Base-by-base conservation (phyloP, 2,797 vertebrate species). In the Cuniculus paca region DNA sequence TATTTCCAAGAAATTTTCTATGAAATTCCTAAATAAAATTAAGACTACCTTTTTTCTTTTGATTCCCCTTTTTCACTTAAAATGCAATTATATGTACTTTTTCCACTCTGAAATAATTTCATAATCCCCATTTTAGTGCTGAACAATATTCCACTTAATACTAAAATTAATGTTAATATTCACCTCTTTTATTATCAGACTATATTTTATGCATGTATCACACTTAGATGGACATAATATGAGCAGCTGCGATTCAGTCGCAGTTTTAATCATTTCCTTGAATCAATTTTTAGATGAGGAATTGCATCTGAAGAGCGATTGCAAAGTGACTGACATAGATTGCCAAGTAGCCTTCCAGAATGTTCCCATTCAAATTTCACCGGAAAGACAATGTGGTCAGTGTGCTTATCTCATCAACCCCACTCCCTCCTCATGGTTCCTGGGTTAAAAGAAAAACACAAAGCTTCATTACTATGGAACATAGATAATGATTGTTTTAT, bases 211-310 rank as follows among this genome's bases (percentile, higher is more conserved):
- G 50, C 50, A 56, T 81, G 94, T 70, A 58, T 86, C 93, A 81
- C 13, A 39, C 65, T 50, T 61, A 74, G n/a, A n/a, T 17, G 34
- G 80, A 84, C 28, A 39, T 93, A 78, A 61, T 52, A n/a, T 74
- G 39, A 16, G 22, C 26, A 31, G 42, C 72, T 75, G 39, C 72
- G 48, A 31, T 65, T 3, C 70, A 65, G 86, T 74, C 89, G 31
- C 39, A 77, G 34, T 45, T 86, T 96, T 78, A 85, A 60, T 45
- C 72, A 56, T 92, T 92, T 74, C 88, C 36, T 74, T 39, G 68
- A 75, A 81, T 85, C 36, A 28, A 24, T 74, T 93, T 95, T 75
- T 84, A 74, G 34, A 61, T 54, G 5, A 95, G 45, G 42, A 89
- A 84, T 74, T 94, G 28, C 65, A 48, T 52, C 34, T 60, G n/a